Evolutionary conservation across 2,888 invertebrate species (phyloP).

Genomic region (Sarcophaga caerulescens): DNA sequence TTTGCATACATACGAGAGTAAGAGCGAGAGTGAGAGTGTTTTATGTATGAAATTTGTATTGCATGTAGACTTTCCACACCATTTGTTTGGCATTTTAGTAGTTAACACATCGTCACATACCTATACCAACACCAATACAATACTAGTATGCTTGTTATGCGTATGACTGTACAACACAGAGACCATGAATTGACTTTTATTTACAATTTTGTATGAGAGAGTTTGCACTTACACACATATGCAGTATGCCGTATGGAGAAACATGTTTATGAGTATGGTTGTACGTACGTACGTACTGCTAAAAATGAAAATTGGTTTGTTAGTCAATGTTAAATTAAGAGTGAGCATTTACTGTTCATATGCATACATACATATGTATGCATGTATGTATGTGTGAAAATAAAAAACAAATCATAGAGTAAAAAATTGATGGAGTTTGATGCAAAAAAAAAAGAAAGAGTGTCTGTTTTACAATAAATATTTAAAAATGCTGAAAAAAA

Average conservation of each 20-base stretch:
- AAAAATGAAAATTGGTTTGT: constrained; percentile 52
- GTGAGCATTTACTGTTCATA: no score
- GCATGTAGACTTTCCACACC: constrained; percentile 75
- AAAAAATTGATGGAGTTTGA: constrained; percentile 42
- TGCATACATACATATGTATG: no score
- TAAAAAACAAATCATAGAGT: constrained; percentile 14
- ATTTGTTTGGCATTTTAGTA: constrained; percentile 78
- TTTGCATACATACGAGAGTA: constrained; percentile 1
- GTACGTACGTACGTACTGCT: not conserved
- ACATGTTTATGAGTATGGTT: not conserved
- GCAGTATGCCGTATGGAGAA: not conserved
- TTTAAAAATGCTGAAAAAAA: no score
- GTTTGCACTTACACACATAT: not conserved
- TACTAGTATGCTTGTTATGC: constrained; percentile 59
- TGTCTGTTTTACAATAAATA: not conserved
- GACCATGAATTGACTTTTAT: not conserved
- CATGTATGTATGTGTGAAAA: no score
- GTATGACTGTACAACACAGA: not conserved
- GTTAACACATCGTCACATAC: constrained; percentile 78
- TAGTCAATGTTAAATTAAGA: constrained; percentile 6
- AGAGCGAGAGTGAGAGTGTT: not conserved
- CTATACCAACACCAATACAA: constrained; percentile 50
- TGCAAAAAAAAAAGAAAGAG: constrained; percentile 1
- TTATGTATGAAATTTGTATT: not conserved
- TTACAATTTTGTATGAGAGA: not conserved